Conservation (phyloP, 2,888 invertebrate species). For the Pediacus dermestoides region DNA sequence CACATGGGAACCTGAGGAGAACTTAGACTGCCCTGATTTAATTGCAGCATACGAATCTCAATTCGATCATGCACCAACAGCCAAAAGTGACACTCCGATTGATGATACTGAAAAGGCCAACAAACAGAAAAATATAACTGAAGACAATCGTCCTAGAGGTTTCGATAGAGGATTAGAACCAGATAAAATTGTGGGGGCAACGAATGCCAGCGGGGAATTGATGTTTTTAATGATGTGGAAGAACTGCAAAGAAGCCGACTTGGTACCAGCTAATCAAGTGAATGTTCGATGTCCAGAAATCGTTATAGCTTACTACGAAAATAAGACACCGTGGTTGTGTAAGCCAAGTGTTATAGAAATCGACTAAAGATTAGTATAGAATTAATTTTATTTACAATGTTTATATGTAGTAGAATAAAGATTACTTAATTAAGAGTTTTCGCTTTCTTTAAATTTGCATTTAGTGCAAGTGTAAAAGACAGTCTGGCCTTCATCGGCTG, state of each 20-base stretch:
- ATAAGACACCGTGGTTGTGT: slow-evolving; percentile 44
- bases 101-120: slow-evolving; percentile 35
- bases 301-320: slow-evolving; percentile 63
- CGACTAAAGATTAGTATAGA: slow-evolving; percentile 27
- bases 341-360: slow-evolving; percentile 43
- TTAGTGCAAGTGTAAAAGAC: slow-evolving; percentile 95
- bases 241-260: slow-evolving; percentile 62
- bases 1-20: slow-evolving; percentile 82
- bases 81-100: slow-evolving; percentile 12
- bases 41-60: slow-evolving; percentile 52
- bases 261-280: slow-evolving; percentile 60
- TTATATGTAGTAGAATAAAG: slow-evolving; percentile 4
- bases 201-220: slow-evolving; percentile 81
- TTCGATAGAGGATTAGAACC: slow-evolving; percentile 76
- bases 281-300: slow-evolving; percentile 60
- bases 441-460: slow-evolving; percentile 79
- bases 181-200: slow-evolving; percentile 85
- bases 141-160: slow-evolving; percentile 59
- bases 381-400: neutral
- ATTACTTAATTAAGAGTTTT: slow-evolving; percentile 59
- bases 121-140: slow-evolving; percentile 45
- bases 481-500: slow-evolving; percentile 99
- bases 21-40: slow-evolving; percentile 72
- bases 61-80: slow-evolving; percentile 26
- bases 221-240: slow-evolving; percentile 90